Base-by-base conservation (phyloP, 1,140 invertebrate species). In the Pogonomyrmex californicus region DNA sequence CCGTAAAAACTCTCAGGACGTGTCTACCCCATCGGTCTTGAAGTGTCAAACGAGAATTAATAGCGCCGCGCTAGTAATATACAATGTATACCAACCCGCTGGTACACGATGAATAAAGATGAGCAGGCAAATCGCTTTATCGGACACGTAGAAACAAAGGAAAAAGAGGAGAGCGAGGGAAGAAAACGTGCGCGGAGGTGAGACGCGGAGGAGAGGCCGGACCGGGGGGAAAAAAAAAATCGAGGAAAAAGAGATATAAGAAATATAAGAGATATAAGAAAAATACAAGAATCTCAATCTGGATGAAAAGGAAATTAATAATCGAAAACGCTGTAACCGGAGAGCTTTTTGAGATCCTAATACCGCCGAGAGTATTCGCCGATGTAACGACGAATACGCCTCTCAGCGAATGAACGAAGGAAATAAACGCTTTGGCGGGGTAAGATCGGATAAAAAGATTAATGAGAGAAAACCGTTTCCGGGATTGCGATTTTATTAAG, bases 21-120 rank as follows among this genome's bases (percentile, higher is more conserved):
- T 86, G 81, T 77, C 88, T 58, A 65, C 58, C 23, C 76, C 89
- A 88, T 90, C 89, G 89, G 88, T 90, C 89, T 88, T 85, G 60
- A 54, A 91, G 89, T 91, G 89, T 90, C 89, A 91, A 91, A 91
- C 87, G 89, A 79, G 78, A 90, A 90, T 91, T 88, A 91, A 91
- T 90, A 88, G 87, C 56, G 77, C 58, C 23, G 75, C 10, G 51
- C 17, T 54, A 75, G 83, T 88, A 88, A 90, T 88, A 85, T 90
- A 91, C 79, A 91, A 87, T 88, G 89, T 88, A 79, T 87, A 88
- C 77, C 33, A 51, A 82, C 68, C 14, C 49, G 81, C 41, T 36
- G 60, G 71, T 54, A 56, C 70, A 58, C 87, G 89, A 90, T 90
- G 89, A 91, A 91, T 91, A 91, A 90, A 91, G 83, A 91, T 91